Conservation (phyloP, 2,888 invertebrate species). For the Drosophila borborema region DNA sequence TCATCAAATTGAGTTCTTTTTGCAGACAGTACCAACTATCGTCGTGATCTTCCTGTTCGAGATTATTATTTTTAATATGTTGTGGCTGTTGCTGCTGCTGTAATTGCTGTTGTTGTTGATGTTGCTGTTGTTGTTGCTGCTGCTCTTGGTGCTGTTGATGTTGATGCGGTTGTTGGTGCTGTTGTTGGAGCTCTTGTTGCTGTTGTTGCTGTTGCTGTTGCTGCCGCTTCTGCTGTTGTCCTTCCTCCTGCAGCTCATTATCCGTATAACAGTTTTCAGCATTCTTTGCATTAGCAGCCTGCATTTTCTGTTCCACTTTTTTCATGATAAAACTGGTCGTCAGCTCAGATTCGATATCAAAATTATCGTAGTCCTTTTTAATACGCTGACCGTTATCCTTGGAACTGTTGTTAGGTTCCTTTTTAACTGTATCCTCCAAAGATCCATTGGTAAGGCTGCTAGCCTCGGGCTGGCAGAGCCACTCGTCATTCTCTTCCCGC, state of each 20-base stretch:
- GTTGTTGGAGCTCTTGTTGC: conserved; percentile 17
- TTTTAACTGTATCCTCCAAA: conserved; percentile 45
- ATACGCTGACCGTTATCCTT: conserved; percentile 48
- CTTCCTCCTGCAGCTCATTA: conserved; percentile 37
- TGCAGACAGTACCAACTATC: conserved; percentile 90
- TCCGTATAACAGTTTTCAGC: conserved; percentile 38
- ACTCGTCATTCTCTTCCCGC: conserved; percentile 57
- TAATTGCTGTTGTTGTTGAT: conserved; percentile 36
- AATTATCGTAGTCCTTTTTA: conserved; percentile 84
- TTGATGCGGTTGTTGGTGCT: conserved; percentile 38
- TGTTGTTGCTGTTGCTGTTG: conserved; percentile 34
- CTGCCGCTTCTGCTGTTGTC: conserved; percentile 29
- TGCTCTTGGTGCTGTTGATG: conserved; percentile 28
- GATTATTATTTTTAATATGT: conserved; percentile 48
- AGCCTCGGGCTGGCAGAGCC: conserved; percentile 28
- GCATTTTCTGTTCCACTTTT: conserved; percentile 80
- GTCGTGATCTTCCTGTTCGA: conserved; percentile 85
- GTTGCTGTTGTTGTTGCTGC: conserved; percentile 30
- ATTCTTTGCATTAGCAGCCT: conserved; percentile 22
- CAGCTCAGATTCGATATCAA: conserved; percentile 85
- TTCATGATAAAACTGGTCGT: conserved; percentile 85
- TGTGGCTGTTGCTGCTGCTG: conserved; percentile 38
- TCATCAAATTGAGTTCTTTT: conserved; percentile 87
- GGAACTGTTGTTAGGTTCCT: conserved; percentile 36
- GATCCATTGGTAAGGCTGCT: conserved; percentile 44